Evolutionary conservation across 2,888 invertebrate species (phyloP), one percentile per base, ranked within the genome.

Genomic region (Xestia c-nigrum): DNA sequence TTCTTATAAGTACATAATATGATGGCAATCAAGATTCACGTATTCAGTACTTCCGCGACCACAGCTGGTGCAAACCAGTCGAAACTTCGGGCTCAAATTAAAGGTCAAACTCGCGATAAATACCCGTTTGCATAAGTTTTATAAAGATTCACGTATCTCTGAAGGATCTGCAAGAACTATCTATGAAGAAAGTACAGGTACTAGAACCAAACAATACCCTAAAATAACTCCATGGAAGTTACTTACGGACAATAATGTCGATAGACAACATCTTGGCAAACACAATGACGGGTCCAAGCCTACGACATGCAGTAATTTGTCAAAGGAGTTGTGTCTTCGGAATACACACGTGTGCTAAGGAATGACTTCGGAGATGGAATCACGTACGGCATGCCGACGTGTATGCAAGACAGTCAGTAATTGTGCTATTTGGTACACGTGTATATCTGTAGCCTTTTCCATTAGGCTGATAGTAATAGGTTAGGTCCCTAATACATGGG

Each of bases 241-340:
- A 40, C 40, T 40, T 40, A 40, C 6, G 7, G 40, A 55, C 46
- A 47, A 46, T 52, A 16, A 14, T 50, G n/a, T 72, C 5, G 12
- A 52, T 19, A 40, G 38, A 61, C 46, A 65, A 50, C 50, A 38
- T 38, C 21, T 59, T 12, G 24, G 24, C 46, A 31, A 72, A 71
- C 50, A 80, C 40, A 21, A 24, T 21, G 14, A 52, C 46, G 21
- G 55, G 7, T 66, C n/a, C 14, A n/a, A 40, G 40, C n/a, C 57
- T 31, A 21, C 0, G 10, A 14, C 9, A n/a, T n/a, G n/a, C n/a
- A 55, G 16, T 74, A 47, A 61, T 61, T 66, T 12, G 61, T 66
- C 66, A 81, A 81, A 78, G 75, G 82, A 81, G 2, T 74, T 65
- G 57, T 4, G 3, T 52, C 14, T 70, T n/a, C 21, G 38, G 47